Conservation (phyloP, 2,113 vertebrate genomes). For the Oreotragus oreotragus region DNA sequence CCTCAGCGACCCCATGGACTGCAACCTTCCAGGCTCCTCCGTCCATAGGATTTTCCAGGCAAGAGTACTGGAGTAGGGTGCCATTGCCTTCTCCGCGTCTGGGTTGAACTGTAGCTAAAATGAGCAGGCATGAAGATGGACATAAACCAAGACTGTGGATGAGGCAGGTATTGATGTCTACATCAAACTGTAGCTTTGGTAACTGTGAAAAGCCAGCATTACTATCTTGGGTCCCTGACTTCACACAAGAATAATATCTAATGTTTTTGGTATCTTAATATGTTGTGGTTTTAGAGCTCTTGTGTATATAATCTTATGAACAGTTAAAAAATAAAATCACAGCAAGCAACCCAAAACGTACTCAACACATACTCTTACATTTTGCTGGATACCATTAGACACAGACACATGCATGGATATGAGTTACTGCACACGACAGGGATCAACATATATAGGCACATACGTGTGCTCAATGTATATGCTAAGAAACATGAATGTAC, state of each 20-base stretch:
- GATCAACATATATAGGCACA: neutral
- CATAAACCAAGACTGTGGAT: neutral
- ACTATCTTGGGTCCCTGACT: neutral
- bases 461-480: neutral
- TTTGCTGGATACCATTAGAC: neutral
- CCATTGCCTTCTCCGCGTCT: no score
- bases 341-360: neutral
- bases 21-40: no score
- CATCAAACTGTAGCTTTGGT: neutral
- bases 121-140: neutral
- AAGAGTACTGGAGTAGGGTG: no score
- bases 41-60: no score
- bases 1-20: no score
- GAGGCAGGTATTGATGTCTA: neutral
- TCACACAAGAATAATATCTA: neutral
- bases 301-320: neutral
- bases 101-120: neutral
- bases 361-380: neutral
- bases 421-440: accelerated
- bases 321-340: neutral
- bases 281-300: neutral
- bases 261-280: neutral
- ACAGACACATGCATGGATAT: neutral
- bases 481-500: neutral
- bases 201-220: neutral